Evolutionary conservation across 2,888 invertebrate genomes (phyloP), one percentile per base, ranked within the genome.

Genomic region (Euspilapteryx auroguttella): DNA sequence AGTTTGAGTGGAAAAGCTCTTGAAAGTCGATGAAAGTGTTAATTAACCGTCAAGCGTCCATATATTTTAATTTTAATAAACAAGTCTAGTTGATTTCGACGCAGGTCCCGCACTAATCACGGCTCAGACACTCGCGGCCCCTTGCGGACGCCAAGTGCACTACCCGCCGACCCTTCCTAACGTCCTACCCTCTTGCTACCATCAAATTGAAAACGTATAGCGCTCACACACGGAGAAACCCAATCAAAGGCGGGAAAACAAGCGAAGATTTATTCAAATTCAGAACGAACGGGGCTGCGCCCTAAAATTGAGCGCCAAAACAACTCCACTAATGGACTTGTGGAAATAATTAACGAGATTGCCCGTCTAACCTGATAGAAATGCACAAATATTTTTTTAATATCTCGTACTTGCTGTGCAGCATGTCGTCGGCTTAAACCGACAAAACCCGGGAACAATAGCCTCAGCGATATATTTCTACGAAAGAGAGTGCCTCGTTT

Each of bases 201-300:
- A 42, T 45, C 48, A 50, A 57, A 62, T 62, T 56, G 56, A 65
- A 58, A 58, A 57, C 48, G 53, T 53, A 56, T 47, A 37, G 28
- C 32, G n/a, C n/a, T 28, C 30, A 32, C 31, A 31, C 33, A 24
- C 22, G 22, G 14, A 24, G 25, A 15, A 25, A n/a, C 38, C 33
- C 38, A 42, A 47, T 45, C 42, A 42, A 49, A 55, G 42, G 44
- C 37, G 37, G 34, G 41, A 24, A 47, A 47, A 47, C 49, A 48
- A 42, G 40, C 38, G 32, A 45, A 51, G 45, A 55, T 47, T 49
- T 47, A 53, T 57, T 49, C 47, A 42, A 53, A 48, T 50, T 49
- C 38, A 38, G 37, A 41, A 42, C 31, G 30, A 33, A 34, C 30
- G 27, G 31, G 30, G 33, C 34, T 33, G 34, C 36, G 36, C 34